Conservation (phyloP, 2,888 invertebrate genomes). For the Pheosia tremula region DNA sequence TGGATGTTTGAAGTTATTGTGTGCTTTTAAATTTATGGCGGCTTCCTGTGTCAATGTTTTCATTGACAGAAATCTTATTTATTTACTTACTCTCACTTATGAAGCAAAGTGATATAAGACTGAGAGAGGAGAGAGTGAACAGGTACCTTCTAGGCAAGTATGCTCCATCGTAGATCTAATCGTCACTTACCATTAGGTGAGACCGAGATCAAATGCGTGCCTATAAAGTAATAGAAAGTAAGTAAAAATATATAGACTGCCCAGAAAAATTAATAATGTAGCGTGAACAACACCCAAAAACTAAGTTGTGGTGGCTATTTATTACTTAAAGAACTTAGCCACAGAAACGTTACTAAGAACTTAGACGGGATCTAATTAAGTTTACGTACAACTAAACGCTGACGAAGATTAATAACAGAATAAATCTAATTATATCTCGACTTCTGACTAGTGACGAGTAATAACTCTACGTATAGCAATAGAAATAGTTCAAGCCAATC, state of each 20-base stretch:
- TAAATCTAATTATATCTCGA: too few relatives aligned
- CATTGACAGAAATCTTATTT: too few relatives aligned
- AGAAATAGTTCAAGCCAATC: background rate
- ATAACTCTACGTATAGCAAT: background rate
- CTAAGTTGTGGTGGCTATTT: background rate
- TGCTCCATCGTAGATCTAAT: too few relatives aligned
- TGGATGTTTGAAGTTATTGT: background rate
- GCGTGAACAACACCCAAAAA: background rate
- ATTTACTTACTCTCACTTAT: too few relatives aligned
- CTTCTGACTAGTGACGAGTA: too few relatives aligned
- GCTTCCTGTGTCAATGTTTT: background rate
- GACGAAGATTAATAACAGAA: background rate
- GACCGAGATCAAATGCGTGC: too few relatives aligned
- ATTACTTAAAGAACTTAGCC: background rate
- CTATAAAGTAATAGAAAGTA: too few relatives aligned
- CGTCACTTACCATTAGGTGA: too few relatives aligned
- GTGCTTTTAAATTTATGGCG: background rate
- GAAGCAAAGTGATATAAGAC: too few relatives aligned
- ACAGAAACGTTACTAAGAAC: background rate
- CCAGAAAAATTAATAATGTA: background rate
- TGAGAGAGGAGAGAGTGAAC: too few relatives aligned
- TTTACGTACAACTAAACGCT: background rate
- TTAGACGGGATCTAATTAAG: conserved; percentile 1
- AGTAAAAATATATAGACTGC: too few relatives aligned
- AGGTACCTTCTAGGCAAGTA: too few relatives aligned